A percentile compares a stretch with the other conserved stretches of the same genome.
Evolutionary conservation across 2,113 vertebrate genomes (phyloP).

Genomic region (Mesitornis unicolor): DNA sequence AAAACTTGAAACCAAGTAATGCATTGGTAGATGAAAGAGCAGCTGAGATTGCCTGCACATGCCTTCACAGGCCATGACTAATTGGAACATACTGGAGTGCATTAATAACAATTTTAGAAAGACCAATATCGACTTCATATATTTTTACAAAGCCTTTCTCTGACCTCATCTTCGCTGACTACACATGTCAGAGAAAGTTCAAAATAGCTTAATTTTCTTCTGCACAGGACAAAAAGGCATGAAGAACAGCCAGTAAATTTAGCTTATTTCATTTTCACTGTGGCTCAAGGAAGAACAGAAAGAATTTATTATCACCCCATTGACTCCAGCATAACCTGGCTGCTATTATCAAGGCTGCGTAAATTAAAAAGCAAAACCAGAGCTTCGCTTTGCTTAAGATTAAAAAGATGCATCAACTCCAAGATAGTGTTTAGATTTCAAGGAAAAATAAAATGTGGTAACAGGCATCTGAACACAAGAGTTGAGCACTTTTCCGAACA

Average conservation of each 20-base stretch:
- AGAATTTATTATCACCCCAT: not conserved
- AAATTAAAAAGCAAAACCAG: not conserved
- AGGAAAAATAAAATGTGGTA: not conserved
- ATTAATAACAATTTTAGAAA: not conserved
- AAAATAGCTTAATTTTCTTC: slow-evolving; percentile 25
- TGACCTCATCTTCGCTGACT: not conserved
- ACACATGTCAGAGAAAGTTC: slow-evolving; percentile 6
- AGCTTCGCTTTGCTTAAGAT: not conserved
- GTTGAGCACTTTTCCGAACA: not conserved
- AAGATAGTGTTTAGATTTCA: not conserved
- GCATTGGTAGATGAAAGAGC: fast-evolving
- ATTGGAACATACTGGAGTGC: not conserved
- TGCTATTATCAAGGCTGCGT: not conserved
- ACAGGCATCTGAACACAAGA: not conserved
- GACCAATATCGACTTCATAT: not conserved
- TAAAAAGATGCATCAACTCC: not conserved
- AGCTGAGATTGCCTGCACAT: not conserved
- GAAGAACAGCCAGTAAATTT: not conserved
- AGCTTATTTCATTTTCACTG: not conserved
- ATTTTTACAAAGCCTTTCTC: not conserved
- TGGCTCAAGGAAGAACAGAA: not conserved
- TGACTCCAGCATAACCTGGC: not conserved
- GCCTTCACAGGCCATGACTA: not conserved
- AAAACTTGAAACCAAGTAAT: not conserved
- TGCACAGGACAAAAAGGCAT: not conserved